Conservation (phyloP, 2,113 vertebrate species). For the Rissa tridactyla region DNA sequence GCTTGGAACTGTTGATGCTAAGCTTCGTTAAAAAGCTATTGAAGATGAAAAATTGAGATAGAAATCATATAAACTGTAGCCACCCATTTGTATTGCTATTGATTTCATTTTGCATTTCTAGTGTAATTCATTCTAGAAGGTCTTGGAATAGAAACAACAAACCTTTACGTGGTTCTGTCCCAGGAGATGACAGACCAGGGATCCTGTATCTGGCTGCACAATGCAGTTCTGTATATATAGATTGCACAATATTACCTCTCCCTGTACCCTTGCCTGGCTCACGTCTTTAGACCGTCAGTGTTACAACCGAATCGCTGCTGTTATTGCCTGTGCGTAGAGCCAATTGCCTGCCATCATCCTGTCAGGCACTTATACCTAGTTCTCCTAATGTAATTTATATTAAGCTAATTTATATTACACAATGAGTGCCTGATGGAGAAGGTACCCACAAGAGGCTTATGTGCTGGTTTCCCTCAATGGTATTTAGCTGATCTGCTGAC, state of each 20-base stretch:
- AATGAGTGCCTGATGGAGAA: background rate
- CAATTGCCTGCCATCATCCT: conserved; percentile 8
- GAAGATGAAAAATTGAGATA: background rate
- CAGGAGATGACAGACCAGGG: background rate
- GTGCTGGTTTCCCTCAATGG: background rate
- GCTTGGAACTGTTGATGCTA: background rate
- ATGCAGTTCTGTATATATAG: background rate
- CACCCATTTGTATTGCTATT: background rate
- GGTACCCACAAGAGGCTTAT: background rate
- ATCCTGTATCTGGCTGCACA: background rate
- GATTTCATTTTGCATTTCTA: background rate
- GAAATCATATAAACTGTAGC: background rate
- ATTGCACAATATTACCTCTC: background rate
- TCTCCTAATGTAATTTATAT: conserved; percentile 45
- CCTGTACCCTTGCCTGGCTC: background rate
- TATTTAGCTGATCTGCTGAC: conserved; percentile 17
- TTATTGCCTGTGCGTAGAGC: background rate
- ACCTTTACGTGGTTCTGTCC: background rate
- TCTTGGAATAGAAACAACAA: conserved; percentile 4
- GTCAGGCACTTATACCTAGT: conserved; percentile 22
- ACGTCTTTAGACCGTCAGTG: rapidly evolving
- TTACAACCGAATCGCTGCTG: background rate
- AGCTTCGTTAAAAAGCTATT: background rate
- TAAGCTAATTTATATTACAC: conserved; percentile 28
- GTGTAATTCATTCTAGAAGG: background rate